Conservation (phyloP, 2,113 vertebrate genomes). For the Colaptes auratus region DNA sequence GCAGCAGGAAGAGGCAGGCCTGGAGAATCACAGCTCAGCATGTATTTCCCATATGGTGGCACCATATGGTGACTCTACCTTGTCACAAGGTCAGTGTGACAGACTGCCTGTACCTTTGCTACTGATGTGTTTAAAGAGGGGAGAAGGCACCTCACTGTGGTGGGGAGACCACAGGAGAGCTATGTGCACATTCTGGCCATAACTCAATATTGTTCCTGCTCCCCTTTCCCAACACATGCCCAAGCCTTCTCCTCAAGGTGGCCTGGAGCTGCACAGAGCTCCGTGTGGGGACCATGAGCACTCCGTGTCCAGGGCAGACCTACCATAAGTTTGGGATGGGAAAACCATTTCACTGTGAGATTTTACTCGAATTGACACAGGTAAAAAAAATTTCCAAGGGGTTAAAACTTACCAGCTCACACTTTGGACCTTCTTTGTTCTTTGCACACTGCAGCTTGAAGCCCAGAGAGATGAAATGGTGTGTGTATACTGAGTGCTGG, state of each 20-base stretch:
- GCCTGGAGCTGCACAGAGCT: background rate
- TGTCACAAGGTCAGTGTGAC: background rate
- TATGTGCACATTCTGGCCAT: background rate
- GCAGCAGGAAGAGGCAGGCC: background rate
- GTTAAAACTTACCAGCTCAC: background rate
- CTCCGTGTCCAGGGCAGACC: background rate
- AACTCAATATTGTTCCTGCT: rapidly evolving
- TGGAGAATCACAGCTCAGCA: background rate
- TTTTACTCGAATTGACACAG: background rate
- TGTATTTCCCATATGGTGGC: background rate
- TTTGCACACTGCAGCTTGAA: background rate
- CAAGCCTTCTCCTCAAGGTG: background rate
- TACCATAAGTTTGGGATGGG: background rate
- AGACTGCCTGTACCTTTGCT: background rate
- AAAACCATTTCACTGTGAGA: background rate
- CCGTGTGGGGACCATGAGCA: background rate
- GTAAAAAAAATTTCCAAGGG: background rate
- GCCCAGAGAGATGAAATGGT: background rate
- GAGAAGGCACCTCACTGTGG: background rate
- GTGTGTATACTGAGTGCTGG: rapidly evolving
- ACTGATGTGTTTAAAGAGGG: background rate
- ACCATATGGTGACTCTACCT: background rate
- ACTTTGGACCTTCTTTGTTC: background rate
- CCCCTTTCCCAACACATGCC: background rate
- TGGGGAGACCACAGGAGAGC: background rate